Percentiles rank a stretch among this genome's conserved stretches.
These are phyloP conservation scores for Chloroceryle aenea DNA, from an alignment of 2,113 vertebrate species.

Conservation along the genomic window DNA sequence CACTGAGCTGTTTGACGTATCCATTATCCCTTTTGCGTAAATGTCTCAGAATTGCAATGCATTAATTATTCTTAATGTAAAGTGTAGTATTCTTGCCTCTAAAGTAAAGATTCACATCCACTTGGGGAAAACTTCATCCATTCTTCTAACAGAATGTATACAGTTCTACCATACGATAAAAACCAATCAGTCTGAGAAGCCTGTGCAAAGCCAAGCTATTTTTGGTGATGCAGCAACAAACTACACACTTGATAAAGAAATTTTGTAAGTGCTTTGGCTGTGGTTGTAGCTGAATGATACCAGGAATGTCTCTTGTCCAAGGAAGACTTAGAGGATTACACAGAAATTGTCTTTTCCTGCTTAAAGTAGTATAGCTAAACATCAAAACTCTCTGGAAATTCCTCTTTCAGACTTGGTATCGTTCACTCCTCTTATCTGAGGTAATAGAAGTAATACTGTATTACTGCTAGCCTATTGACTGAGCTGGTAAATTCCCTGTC, in stretches of 20 bases:
- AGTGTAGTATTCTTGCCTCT: neutral
- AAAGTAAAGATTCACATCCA: neutral
- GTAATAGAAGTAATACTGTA: neutral
- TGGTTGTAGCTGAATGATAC: neutral
- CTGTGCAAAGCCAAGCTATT: neutral
- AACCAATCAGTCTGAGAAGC: neutral
- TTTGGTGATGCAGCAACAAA: neutral
- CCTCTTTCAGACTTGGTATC: neutral
- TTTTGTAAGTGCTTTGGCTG: neutral
- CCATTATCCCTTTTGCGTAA: neutral
- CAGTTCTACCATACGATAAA: neutral
- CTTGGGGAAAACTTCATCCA: neutral
- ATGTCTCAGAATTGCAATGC: neutral
- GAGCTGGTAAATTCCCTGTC: neutral
- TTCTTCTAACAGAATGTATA: neutral
- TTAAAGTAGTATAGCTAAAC: neutral
- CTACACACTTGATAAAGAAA: neutral
- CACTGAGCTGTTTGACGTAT: fast-evolving
- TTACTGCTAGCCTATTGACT: neutral
- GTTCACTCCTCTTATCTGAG: neutral
- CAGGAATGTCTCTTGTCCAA: neutral
- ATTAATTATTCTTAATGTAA: neutral
- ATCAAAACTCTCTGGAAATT: neutral
- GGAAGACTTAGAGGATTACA: neutral
- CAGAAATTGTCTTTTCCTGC: neutral